Evolutionary conservation across 2,888 invertebrate species (phyloP), one percentile per base, ranked within the genome.

Genomic region (Hoplodrina blanda): DNA sequence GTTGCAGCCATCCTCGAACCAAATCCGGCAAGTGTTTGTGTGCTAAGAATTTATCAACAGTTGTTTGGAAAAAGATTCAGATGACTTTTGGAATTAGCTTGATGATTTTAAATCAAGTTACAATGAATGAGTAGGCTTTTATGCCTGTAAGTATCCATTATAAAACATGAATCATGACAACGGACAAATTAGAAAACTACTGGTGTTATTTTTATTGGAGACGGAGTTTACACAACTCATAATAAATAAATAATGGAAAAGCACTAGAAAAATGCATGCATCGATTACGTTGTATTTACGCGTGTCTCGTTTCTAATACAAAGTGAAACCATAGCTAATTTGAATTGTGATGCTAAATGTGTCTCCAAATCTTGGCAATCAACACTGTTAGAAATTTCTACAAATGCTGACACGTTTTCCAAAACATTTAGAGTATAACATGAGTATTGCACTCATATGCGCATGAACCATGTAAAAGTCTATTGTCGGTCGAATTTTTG

Each of bases 401-500:
- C 68, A 66, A 66, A 70, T 57, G 65, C 61, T 41, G 17, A 8
- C 41, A 63, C 25, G 68, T 77, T 81, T 73, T 59, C 62, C 61
- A 53, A 70, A 76, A 67, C 72, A 74, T 75, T 76, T 70, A 53
- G 62, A 70, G 53, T 81, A 79, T 75, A 77, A 79, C 77, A 71
- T 77, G 62, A 66, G 70, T 83, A 82, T 83, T 83, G 82, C 85
- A 80, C 71, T 81, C 81, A 62, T 79, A 83, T 84, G 87, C 80
- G 69, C 83, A 86, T 83, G 76, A 80, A 85, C 81, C 83, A 85
- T 87, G 82, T 87, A 82, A 83, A 79, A 73, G 70, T 80, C 80
- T 76, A 79, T 79, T 80, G 85, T 75, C 78, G 74, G 76, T 72
- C 78, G 69, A 85, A 87, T 85, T 84, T 84, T 82, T 80, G 78